phyloP scores from a whole-genome alignment of 1,140 invertebrate genomes.

The Caenorhabditis tropicalis region DNA sequence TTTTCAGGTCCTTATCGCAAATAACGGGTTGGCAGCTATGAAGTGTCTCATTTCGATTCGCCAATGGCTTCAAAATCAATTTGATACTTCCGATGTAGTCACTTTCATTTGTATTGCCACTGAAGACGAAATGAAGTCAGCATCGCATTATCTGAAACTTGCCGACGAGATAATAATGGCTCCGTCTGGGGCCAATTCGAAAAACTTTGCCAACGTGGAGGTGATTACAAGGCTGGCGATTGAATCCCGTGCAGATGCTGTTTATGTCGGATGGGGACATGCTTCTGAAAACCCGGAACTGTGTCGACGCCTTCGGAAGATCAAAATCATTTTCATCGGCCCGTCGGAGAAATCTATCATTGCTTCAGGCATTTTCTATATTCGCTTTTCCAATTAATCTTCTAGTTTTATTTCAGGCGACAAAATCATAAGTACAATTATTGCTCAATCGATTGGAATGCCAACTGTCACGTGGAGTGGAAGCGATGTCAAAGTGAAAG shows the following conservation, averaged over 20 bases:
- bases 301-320: conserved; percentile 84
- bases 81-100: conserved; percentile 85
- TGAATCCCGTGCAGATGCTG: conserved; percentile 78
- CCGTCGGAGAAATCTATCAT: conserved; percentile 99
- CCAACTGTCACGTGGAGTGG: conserved; percentile 99
- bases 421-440: conserved; percentile 98
- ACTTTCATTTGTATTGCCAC: conserved; percentile 99
- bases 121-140: conserved; percentile 88
- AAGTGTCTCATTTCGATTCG: conserved; percentile 98
- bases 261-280: conserved; percentile 99
- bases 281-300: conserved; percentile 98
- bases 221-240: conserved; percentile 83
- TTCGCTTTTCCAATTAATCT: background rate
- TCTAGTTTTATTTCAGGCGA: conserved; percentile 80
- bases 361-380: conserved; percentile 78
- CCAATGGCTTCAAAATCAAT: conserved; percentile 98
- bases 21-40: conserved; percentile 99
- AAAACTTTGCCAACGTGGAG: conserved; percentile 99
- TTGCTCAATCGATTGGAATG: conserved; percentile 96
- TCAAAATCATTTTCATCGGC: conserved; percentile 81
- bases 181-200: conserved; percentile 95
- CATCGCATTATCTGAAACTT: conserved; percentile 93
- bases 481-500: conserved; percentile 75
- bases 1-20: conserved; percentile 89
- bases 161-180: conserved; percentile 98